These are phyloP conservation scores for Nannoperca australis DNA, from an alignment of 2,797 vertebrate species.

Conservation along the genomic window DNA sequence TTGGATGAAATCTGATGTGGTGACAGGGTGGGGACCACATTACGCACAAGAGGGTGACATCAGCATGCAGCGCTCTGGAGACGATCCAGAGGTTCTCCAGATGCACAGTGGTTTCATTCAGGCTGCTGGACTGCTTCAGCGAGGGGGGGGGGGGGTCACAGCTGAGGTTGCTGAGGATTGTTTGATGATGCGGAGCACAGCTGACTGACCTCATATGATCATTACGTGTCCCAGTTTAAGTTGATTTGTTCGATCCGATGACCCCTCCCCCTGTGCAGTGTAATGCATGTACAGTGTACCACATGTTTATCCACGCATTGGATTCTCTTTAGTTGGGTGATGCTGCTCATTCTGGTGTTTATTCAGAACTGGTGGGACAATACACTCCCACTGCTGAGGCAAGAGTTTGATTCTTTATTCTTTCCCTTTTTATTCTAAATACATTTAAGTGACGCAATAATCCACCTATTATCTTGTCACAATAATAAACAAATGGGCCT, in stretches of 20 bases:
- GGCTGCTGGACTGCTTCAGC: slow-evolving; percentile 42
- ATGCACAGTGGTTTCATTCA: slow-evolving; percentile 76
- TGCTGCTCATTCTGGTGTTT: slow-evolving; percentile 4
- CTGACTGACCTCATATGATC: slow-evolving; percentile 68
- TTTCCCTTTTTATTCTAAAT: neutral
- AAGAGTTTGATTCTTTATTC: no score
- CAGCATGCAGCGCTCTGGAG: slow-evolving; percentile 70
- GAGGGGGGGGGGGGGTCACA: slow-evolving; percentile 41
- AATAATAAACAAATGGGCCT: slow-evolving; percentile 45
- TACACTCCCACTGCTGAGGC: neutral
- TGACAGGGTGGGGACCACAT: slow-evolving; percentile 72
- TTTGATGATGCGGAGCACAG: slow-evolving; percentile 52
- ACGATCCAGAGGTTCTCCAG: slow-evolving; percentile 75
- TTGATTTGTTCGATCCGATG: slow-evolving; percentile 33
- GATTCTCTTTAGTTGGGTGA: slow-evolving; percentile 8
- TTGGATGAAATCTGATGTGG: slow-evolving; percentile 56
- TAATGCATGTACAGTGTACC: neutral
- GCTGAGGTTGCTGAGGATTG: slow-evolving; percentile 46
- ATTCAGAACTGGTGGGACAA: neutral
- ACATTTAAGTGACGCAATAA: slow-evolving; percentile 8
- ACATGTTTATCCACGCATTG: slow-evolving; percentile 17
- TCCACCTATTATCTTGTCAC: slow-evolving; percentile 41
- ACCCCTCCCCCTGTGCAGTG: slow-evolving; percentile 10
- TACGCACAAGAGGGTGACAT: slow-evolving; percentile 75
- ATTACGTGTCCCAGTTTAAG: slow-evolving; percentile 33